These are phyloP conservation scores for Cirrhinus molitorella DNA, from an alignment of 2,797 vertebrate genomes.

Conservation along the genomic window DNA sequence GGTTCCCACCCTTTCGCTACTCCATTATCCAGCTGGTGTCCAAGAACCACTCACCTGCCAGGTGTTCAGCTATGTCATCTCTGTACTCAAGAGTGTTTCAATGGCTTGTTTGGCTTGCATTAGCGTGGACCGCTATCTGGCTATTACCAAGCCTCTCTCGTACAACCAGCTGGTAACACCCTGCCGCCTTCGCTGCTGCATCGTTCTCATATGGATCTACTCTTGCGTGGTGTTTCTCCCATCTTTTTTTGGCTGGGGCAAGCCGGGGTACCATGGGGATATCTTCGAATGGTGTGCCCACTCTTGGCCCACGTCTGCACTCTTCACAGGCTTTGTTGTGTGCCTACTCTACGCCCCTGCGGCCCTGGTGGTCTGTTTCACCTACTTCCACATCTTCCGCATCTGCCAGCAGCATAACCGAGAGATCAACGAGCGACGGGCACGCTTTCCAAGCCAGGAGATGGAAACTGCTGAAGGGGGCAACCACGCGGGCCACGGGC, in stretches of 20 bases:
- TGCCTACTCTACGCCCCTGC: constrained; percentile 97
- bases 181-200: constrained; percentile 94
- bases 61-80: constrained; percentile 97
- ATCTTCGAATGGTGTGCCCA: constrained; percentile 98
- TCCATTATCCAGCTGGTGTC: constrained; percentile 93
- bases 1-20: constrained; percentile 94
- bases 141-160: constrained; percentile 96
- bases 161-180: constrained; percentile 98
- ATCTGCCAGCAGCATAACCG: constrained; percentile 99
- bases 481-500: constrained; percentile 87
- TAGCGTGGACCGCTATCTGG: constrained; percentile 96
- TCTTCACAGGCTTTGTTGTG: constrained; percentile 97
- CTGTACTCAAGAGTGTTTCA: constrained; percentile 97
- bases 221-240: constrained; percentile 95
- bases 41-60: constrained; percentile 95
- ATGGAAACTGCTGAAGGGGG: constrained; percentile 87
- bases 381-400: constrained; percentile 98
- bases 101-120: constrained; percentile 98
- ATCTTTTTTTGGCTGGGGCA: constrained; percentile 98
- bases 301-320: constrained; percentile 96
- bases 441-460: constrained; percentile 94
- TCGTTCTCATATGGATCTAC: constrained; percentile 95
- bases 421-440: constrained; percentile 94
- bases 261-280: constrained; percentile 98
- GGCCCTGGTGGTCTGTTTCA: constrained; percentile 96